These are phyloP conservation scores for Pardosa pseudoannulata DNA, from an alignment of 2,888 invertebrate genomes.

Conservation along the genomic window DNA sequence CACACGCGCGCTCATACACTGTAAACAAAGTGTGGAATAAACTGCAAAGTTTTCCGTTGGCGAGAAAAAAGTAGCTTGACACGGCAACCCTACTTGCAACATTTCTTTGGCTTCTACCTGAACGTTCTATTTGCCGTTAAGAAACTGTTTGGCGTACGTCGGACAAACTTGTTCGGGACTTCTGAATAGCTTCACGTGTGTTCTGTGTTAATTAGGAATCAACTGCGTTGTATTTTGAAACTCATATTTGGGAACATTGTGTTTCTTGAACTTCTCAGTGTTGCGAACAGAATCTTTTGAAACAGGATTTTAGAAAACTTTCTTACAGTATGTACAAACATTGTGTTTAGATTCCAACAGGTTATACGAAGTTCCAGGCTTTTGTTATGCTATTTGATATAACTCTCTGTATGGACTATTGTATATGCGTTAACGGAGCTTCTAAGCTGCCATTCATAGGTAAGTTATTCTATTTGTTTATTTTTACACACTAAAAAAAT, in stretches of 20 bases:
- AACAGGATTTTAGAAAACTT: background rate
- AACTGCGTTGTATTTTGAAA: background rate
- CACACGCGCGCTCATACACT: no score
- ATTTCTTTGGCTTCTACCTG: conserved; percentile 64
- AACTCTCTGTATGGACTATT: background rate
- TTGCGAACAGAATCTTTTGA: background rate
- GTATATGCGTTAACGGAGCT: background rate
- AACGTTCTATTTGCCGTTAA: conserved; percentile 52
- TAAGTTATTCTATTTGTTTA: background rate
- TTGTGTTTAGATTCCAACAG: background rate
- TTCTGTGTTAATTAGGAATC: background rate
- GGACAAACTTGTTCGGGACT: background rate
- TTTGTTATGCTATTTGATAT: background rate
- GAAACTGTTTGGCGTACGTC: conserved; percentile 21
- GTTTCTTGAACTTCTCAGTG: background rate
- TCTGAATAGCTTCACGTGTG: background rate
- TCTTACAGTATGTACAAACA: background rate
- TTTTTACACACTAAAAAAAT: no score
- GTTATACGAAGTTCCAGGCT: background rate
- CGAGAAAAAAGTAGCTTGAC: conserved; percentile 15
- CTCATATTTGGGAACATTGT: background rate
- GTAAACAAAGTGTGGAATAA: no score
- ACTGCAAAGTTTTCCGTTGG: background rate
- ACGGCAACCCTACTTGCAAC: conserved; percentile 38
- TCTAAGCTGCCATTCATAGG: background rate